Conservation (phyloP, 1,140 invertebrate genomes). For the Metaphire vulgaris region DNA sequence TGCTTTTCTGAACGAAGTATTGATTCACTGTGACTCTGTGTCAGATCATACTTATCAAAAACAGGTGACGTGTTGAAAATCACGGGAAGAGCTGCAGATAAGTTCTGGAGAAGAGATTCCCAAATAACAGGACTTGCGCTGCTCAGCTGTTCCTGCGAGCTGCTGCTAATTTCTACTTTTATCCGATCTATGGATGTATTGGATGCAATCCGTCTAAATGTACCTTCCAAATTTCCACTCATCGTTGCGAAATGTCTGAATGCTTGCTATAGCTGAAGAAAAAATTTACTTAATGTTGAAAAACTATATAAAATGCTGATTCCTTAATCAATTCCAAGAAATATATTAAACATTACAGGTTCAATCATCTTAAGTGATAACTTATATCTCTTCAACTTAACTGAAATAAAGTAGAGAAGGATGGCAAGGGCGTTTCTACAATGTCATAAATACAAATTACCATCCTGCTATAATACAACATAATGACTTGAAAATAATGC, state of each 20-base stretch:
- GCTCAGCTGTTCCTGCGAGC: neutral
- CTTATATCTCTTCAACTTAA: too few species aligned
- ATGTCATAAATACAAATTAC: too few species aligned
- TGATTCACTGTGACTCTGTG: neutral
- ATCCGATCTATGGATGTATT: neutral
- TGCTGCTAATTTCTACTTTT: neutral
- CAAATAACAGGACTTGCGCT: neutral
- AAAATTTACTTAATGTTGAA: too few species aligned
- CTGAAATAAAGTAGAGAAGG: too few species aligned
- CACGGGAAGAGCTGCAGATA: neutral
- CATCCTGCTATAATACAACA: too few species aligned
- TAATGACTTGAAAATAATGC: too few species aligned
- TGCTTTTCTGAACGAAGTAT: neutral
- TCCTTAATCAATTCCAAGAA: too few species aligned
- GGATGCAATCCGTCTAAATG: neutral
- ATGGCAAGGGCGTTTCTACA: too few species aligned
- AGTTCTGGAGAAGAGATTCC: neutral
- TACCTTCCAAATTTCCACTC: neutral
- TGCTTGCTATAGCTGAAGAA: too few species aligned
- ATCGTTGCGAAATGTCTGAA: neutral
- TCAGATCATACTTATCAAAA: neutral
- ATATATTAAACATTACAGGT: too few species aligned
- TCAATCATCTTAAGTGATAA: too few species aligned
- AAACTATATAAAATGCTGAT: too few species aligned
- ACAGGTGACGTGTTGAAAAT: neutral